Conservation (phyloP, 2,888 invertebrate genomes). For the Aplocera efformata region DNA sequence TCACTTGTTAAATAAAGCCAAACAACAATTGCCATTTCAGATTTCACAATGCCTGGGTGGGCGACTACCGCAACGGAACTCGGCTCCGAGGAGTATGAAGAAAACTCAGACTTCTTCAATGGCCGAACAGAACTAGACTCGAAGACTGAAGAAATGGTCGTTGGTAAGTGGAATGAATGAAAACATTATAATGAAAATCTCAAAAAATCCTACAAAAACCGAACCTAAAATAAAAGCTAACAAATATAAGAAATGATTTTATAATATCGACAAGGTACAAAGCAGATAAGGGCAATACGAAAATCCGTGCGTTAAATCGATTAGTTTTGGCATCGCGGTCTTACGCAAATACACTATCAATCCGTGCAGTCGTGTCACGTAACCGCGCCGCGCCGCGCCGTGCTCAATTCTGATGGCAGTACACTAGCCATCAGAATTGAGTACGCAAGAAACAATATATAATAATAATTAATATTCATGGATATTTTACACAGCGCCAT, state of each 20-base stretch:
- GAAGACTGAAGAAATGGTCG: slow-evolving; percentile 59
- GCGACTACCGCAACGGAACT: slow-evolving; percentile 33
- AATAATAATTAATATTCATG: no score
- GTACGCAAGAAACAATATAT: no score
- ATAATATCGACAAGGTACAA: slow-evolving; percentile 45
- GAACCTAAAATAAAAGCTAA: no score
- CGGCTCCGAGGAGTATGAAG: slow-evolving; percentile 44
- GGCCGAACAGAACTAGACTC: slow-evolving; percentile 47
- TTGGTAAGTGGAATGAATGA: slow-evolving; percentile 31
- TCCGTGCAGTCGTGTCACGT: slow-evolving; percentile 71
- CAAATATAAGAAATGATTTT: slow-evolving; percentile 40
- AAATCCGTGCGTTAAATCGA: slow-evolving; percentile 74
- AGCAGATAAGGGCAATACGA: slow-evolving; percentile 69
- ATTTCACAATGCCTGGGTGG: slow-evolving; percentile 35
- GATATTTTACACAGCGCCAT: no score
- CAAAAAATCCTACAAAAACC: no score
- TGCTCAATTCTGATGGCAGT: no score
- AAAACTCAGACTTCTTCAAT: slow-evolving; percentile 52
- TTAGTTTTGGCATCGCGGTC: slow-evolving; percentile 65
- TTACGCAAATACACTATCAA: slow-evolving; percentile 72
- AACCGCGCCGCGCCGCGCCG: slow-evolving; percentile 41
- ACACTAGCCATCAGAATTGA: no score
- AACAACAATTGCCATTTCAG: slow-evolving; percentile 8
- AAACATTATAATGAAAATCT: no score
- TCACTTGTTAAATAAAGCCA: no score